phyloP scores from a whole-genome alignment of 2,888 invertebrate genomes.

The Cephus pygmeus region DNA sequence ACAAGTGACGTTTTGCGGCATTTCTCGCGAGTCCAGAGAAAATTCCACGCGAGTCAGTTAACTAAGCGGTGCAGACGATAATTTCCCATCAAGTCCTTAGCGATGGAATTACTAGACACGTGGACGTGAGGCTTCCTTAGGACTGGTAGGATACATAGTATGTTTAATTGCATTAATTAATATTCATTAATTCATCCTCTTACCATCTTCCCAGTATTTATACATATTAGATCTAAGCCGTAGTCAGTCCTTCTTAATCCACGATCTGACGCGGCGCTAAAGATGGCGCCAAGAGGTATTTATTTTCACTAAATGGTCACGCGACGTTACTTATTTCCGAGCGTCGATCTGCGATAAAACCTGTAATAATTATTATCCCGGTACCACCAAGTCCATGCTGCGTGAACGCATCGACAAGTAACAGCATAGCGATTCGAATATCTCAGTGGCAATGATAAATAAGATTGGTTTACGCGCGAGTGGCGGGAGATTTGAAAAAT shows the following conservation, averaged over 20 bases:
- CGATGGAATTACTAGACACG: neutral
- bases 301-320: neutral
- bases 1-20: neutral
- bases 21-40: constrained; percentile 18
- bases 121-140: neutral
- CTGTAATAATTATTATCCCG: neutral
- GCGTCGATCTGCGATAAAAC: neutral
- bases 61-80: constrained; percentile 28
- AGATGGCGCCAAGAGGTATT: neutral
- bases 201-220: neutral
- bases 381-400: neutral
- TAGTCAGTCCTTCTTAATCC: neutral
- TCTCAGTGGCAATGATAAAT: neutral
- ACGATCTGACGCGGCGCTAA: neutral
- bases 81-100: constrained; percentile 26
- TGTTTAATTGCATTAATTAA: constrained; percentile 44
- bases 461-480: neutral
- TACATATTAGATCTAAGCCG: neutral
- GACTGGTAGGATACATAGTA: constrained; percentile 23
- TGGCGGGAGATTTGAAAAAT: neutral
- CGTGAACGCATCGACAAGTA: neutral
- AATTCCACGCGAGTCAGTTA: constrained; percentile 18
- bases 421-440: neutral
- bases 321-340: neutral
- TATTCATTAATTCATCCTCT: constrained; percentile 11